Evolutionary conservation across 2,888 invertebrate species (phyloP), one percentile per base, ranked within the genome.

Genomic region (Parnassius smintheus): DNA sequence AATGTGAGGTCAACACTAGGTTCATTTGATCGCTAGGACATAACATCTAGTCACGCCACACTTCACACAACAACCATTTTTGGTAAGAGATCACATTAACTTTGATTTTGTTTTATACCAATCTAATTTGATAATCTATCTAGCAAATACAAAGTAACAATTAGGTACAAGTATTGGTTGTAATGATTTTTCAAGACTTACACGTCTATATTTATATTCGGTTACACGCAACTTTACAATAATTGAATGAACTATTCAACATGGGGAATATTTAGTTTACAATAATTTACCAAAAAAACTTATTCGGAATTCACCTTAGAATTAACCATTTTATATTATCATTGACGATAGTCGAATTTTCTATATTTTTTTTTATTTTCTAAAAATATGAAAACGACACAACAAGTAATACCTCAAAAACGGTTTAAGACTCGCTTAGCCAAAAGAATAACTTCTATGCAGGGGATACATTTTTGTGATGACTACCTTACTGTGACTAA

Each of bases 61-160:
- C 69, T 69, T 70, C 69, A 68, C 71, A 68, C 68, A 72, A 66
- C 70, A 69, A 69, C 77, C 73, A 71, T 13, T 71, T 62, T 66
- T 73, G 72, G 75, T 75, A 71, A 80, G 78, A 83, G 79, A 84
- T 83, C 86, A 86, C 85, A 84, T 79, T 81, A 78, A 82, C 83
- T 83, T 82, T 13, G 49, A 49, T 49, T 72, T 69, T 69, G 82
- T 81, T 76, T 72, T 80, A 83, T 88, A 88, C 82, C 85, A 84
- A 86, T 88, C 89, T 91, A 91, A 90, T 91, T 91, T 88, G 83
- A 90, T 90, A 90, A 88, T 89, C 91, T 91, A 91, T 91, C 90
- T 91, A 91, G 90, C 88, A 88, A 89, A 88, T 89, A 91, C 88
- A 91, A 90, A 87, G 84, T 90, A 91, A 91, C 89, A 91, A 88